These are phyloP conservation scores for Microplitis manilae DNA, from an alignment of 2,888 invertebrate species.

Conservation along the genomic window DNA sequence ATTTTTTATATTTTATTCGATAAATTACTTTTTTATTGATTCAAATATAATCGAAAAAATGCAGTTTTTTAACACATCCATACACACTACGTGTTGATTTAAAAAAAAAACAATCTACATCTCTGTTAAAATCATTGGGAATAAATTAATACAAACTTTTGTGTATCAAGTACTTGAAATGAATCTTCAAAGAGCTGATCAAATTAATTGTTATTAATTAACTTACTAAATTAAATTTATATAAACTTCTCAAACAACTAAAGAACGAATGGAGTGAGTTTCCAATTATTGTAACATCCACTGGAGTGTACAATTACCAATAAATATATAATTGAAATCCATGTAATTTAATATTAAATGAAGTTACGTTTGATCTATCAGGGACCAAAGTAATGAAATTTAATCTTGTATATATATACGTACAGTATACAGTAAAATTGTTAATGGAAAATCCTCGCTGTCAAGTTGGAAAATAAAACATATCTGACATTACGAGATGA, in stretches of 20 bases:
- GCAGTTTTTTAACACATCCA: background rate
- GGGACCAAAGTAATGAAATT: background rate
- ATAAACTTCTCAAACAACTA: background rate
- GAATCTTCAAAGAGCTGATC: too few species aligned
- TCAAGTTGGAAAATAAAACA: background rate
- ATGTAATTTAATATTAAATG: background rate
- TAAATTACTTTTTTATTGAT: background rate
- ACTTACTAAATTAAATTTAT: background rate
- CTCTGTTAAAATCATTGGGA: too few species aligned
- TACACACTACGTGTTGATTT: background rate
- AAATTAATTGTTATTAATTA: background rate
- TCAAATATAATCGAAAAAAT: background rate
- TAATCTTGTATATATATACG: background rate
- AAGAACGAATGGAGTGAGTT: background rate
- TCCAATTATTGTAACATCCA: background rate
- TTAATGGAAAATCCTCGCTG: background rate
- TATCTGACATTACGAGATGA: background rate
- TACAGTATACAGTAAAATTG: background rate
- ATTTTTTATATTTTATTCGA: background rate
- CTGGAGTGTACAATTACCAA: background rate
- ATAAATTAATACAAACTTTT: too few species aligned
- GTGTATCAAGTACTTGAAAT: too few species aligned
- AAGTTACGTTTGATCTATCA: background rate
- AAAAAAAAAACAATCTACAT: background rate
- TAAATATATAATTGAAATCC: constrained; percentile 1